These are phyloP conservation scores for Semaprochilodus insignis DNA, from an alignment of 2,797 vertebrate species.

Conservation along the genomic window DNA sequence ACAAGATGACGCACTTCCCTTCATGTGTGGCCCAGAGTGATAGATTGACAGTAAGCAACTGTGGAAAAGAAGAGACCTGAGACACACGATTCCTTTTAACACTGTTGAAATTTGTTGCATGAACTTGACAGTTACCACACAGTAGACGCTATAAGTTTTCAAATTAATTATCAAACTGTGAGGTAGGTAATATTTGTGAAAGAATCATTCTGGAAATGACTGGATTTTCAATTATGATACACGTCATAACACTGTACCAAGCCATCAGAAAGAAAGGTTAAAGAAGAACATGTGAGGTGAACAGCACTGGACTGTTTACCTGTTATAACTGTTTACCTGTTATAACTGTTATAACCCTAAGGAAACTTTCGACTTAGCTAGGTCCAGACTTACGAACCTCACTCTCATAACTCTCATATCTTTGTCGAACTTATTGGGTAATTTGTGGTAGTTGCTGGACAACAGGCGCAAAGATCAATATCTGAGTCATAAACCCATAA, in stretches of 20 bases:
- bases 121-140: neutral
- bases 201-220: neutral
- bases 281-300: neutral
- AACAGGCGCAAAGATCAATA: conserved; percentile 63
- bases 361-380: conserved; percentile 27
- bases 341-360: too few species aligned
- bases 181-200: neutral
- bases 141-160: neutral
- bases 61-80: neutral
- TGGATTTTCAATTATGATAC: neutral
- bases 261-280: neutral
- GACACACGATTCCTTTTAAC: neutral
- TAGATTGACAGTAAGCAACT: neutral
- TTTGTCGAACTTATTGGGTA: neutral
- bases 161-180: neutral
- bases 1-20: neutral
- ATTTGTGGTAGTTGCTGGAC: neutral
- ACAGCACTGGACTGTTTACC: neutral
- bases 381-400: neutral
- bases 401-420: neutral
- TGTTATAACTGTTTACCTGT: too few species aligned
- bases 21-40: neutral
- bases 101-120: neutral
- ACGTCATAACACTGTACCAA: neutral
- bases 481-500: conserved; percentile 54